These are phyloP conservation scores for Bubalus kerabau DNA, from an alignment of 2,113 vertebrate species.

Conservation along the genomic window DNA sequence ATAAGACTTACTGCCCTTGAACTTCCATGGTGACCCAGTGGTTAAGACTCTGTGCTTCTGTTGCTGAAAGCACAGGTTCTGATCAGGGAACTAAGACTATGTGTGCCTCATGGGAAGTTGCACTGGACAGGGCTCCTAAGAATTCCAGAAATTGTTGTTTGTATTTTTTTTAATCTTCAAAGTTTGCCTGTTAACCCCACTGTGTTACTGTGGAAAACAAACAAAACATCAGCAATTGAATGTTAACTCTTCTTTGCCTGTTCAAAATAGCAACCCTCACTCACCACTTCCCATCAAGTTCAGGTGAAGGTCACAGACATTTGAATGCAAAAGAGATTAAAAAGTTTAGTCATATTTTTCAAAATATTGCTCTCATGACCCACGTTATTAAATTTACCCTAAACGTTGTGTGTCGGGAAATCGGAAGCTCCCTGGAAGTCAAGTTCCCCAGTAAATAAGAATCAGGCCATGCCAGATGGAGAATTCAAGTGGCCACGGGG, in stretches of 20 bases:
- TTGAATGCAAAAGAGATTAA: not conserved
- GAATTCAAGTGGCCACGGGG: not conserved
- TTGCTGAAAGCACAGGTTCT: not conserved
- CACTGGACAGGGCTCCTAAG: not conserved
- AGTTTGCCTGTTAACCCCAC: not conserved
- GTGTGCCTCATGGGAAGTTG: not conserved
- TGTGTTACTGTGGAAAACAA: not conserved
- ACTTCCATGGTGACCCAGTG: not conserved
- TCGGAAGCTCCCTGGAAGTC: not conserved
- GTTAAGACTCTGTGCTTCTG: not conserved
- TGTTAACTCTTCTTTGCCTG: not conserved
- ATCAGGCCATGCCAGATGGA: not conserved
- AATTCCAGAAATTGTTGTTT: not conserved
- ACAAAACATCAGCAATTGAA: not conserved
- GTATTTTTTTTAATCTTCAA: not conserved
- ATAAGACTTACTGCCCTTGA: not conserved
- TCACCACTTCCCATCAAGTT: not conserved
- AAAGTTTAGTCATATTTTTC: not conserved
- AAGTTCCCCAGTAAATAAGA: not conserved
- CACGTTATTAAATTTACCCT: not conserved
- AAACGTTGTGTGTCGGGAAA: not conserved
- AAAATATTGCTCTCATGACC: not conserved
- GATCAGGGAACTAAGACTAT: not conserved
- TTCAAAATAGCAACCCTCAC: not conserved
- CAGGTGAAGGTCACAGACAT: not conserved